Evolutionary conservation across 2,797 vertebrate genomes (phyloP).

Genomic region (Eleutherodactylus coqui): DNA sequence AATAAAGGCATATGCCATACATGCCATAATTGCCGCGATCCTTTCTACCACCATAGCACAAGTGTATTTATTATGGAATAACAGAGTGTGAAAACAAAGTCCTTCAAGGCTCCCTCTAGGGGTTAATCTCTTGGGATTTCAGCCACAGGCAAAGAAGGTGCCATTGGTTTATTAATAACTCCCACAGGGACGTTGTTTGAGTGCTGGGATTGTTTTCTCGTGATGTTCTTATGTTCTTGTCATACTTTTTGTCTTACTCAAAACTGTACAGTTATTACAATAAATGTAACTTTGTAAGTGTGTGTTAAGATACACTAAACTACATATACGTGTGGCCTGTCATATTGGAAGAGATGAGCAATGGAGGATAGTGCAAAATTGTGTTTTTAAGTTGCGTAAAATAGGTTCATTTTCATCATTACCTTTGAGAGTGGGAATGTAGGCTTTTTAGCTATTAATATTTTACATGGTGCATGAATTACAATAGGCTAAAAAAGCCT

Average conservation of each 20-base stretch:
- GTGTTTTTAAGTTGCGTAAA: not conserved
- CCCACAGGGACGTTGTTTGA: slow-evolving; percentile 18
- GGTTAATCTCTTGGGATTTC: slow-evolving; percentile 15
- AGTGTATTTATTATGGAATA: slow-evolving; percentile 7
- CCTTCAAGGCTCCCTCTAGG: slow-evolving; percentile 21
- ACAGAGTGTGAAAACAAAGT: slow-evolving; percentile 1
- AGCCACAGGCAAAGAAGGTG: slow-evolving; percentile 44
- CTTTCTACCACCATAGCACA: not conserved
- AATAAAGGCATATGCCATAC: slow-evolving; percentile 24
- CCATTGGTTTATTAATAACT: slow-evolving; percentile 35
- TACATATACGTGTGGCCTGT: not conserved
- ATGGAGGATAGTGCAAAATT: not conserved
- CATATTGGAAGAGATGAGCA: not conserved
- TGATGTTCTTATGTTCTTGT: slow-evolving; percentile 9
- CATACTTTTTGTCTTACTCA: not conserved
- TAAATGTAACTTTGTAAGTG: not conserved
- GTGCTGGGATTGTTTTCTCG: not conserved
- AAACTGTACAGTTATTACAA: not conserved
- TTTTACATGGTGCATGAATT: not conserved
- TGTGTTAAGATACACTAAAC: not conserved
- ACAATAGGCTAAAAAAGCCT: not conserved
- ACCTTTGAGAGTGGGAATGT: not conserved
- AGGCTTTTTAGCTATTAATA: not conserved
- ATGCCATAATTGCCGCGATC: not conserved
- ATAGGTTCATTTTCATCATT: not conserved